Conservation (phyloP, 2,888 invertebrate genomes). For the Hirtodrosophila trivittata region DNA sequence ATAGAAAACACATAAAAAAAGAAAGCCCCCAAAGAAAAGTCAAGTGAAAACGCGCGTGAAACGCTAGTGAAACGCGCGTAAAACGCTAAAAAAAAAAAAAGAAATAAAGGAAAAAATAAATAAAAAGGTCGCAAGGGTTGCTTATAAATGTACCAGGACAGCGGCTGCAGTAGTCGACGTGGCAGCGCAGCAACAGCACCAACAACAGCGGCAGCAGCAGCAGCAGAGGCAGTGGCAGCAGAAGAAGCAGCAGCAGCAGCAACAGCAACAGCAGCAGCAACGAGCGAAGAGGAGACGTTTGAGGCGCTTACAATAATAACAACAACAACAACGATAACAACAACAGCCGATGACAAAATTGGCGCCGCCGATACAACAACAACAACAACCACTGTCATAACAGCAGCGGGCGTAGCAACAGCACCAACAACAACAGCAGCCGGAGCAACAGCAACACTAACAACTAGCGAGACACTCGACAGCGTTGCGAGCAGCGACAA, state of each 20-base stretch:
- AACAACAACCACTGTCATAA: slow-evolving; percentile 23
- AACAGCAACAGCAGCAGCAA: slow-evolving; percentile 27
- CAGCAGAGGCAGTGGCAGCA: slow-evolving; percentile 24
- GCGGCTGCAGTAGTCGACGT: slow-evolving; percentile 82
- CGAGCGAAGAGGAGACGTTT: slow-evolving; percentile 48
- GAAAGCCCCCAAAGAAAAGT: slow-evolving; percentile 15
- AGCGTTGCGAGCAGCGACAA: slow-evolving; percentile 14
- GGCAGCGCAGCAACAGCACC: slow-evolving; percentile 62
- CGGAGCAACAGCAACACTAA: slow-evolving; percentile 6
- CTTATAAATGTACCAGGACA: slow-evolving; percentile 82
- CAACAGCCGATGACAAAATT: slow-evolving; percentile 43
- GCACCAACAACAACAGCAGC: slow-evolving; percentile 22
- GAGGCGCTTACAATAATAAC: slow-evolving; percentile 70
- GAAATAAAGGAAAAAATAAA: slow-evolving; percentile 15
- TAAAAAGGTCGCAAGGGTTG: slow-evolving; percentile 52
- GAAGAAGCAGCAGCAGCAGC: slow-evolving; percentile 12
- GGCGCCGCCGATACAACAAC: slow-evolving; percentile 31
- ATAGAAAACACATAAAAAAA: slow-evolving; percentile 10
- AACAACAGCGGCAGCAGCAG: slow-evolving; percentile 48
- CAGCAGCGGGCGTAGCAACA: slow-evolving; percentile 26
- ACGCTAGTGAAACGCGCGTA: slow-evolving; percentile 24
- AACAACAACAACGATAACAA: slow-evolving; percentile 65
- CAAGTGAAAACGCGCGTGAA: slow-evolving; percentile 8
- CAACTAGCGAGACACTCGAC: slow-evolving; percentile 16
- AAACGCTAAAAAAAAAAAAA: slow-evolving; percentile 10